Percentiles rank a stretch among this genome's conserved stretches.
phyloP scores from a whole-genome alignment of 2,113 vertebrate genomes.

The Ctenomys sociabilis region DNA sequence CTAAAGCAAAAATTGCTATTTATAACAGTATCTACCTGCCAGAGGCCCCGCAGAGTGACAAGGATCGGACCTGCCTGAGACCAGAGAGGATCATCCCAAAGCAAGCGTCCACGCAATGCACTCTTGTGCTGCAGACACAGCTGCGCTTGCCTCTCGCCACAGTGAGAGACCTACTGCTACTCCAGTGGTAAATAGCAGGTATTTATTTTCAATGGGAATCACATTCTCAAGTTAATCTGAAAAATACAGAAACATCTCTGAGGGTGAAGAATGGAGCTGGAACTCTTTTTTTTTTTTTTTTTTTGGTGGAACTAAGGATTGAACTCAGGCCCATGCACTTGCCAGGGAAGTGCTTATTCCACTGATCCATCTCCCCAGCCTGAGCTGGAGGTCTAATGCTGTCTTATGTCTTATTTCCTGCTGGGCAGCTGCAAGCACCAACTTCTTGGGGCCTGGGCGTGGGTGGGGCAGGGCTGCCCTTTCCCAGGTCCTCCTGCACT shows the following conservation, averaged over 20 bases:
- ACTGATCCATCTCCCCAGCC: no score
- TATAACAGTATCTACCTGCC: not conserved
- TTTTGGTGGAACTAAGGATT: no score
- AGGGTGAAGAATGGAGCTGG: not conserved
- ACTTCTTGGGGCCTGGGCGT: not conserved
- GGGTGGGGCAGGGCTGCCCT: accelerated
- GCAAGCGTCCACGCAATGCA: accelerated
- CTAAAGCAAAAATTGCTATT: not conserved
- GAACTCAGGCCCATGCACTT: no score
- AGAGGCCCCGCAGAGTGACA: not conserved
- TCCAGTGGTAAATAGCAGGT: not conserved
- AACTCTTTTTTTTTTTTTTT: no score
- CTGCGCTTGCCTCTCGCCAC: no score
- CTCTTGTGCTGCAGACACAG: not conserved
- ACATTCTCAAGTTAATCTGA: not conserved
- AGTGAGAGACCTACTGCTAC: accelerated
- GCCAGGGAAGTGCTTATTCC: no score
- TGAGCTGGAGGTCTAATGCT: accelerated
- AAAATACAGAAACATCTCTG: not conserved
- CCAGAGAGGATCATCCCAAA: not conserved
- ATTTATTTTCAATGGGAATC: not conserved
- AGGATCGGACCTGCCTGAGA: not conserved
- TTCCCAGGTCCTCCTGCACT: not conserved
- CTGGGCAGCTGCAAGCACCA: accelerated
- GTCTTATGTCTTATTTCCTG: accelerated